Conservation (phyloP, 2,888 invertebrate species). For the Villa cingulata region DNA sequence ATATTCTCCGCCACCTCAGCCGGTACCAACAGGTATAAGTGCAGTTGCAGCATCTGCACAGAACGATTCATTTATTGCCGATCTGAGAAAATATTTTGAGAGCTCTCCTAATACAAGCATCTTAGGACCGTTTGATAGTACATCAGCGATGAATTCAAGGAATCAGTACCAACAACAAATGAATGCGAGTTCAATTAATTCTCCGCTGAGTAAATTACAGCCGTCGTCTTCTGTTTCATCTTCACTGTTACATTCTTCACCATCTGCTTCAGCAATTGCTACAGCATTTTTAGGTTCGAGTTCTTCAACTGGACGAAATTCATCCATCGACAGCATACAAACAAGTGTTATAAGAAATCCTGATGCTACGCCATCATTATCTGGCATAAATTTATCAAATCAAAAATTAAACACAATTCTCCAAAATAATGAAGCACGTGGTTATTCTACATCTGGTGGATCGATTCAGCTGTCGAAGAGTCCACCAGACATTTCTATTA, state of each 20-base stretch:
- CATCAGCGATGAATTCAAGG: background rate
- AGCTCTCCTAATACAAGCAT: background rate
- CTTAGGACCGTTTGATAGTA: background rate
- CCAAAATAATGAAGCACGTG: background rate
- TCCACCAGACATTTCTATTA: background rate
- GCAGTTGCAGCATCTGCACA: background rate
- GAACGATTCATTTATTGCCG: background rate
- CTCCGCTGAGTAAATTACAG: background rate
- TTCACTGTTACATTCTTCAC: slow-evolving; percentile 1
- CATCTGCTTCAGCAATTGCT: background rate
- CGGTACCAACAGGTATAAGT: background rate
- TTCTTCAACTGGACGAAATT: background rate
- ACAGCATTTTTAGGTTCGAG: background rate
- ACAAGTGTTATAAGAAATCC: slow-evolving; percentile 12
- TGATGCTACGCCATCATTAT: background rate
- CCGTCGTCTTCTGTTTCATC: background rate
- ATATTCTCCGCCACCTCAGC: too few species aligned
- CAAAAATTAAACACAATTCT: background rate
- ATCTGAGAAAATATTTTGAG: background rate
- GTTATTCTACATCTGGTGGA: background rate
- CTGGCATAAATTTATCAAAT: background rate
- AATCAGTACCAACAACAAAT: background rate
- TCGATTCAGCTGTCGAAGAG: background rate
- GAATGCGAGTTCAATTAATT: background rate
- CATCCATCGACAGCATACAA: slow-evolving; percentile 8